Evolutionary conservation across 1,140 invertebrate species (phyloP), one percentile per base, ranked within the genome.

Genomic region (Mamestra configurata): DNA sequence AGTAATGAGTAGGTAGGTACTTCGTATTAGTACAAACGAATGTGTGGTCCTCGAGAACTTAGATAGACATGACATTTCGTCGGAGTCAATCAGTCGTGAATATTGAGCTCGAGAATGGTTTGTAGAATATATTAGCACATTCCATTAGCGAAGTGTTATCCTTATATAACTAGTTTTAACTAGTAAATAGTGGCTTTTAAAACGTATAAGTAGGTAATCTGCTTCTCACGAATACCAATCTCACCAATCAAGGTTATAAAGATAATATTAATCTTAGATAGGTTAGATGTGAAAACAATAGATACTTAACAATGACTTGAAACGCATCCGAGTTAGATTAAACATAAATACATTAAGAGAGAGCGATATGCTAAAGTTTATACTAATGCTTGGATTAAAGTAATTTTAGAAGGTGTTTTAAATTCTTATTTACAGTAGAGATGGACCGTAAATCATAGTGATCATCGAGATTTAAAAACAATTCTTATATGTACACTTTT

Each of bases 51-150:
- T 55, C 53, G 0, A 22, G 1, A 22, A 51, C 2, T 31, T 31
- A 3, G 27, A 31, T 31, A 1, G 1, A 5, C 5, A 5, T 31
- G 4, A 18, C 3, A n/a, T 51, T 51, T 64, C 8, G 3, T 22
- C 18, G 18, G 7, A 11, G 37, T 46, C 22, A 24, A 49, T 46
- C 3, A 24, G 22, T 49, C 40, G 40, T 68, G 59, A 66, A 66
- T 40, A 20, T 66, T 66, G 61, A 66, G 40, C 35, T 66, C 61
- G 24, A 20, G 40, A 27, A 49, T 46, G 10, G 66, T 49, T 70
- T 70, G 40, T 49, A 24, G 66, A 70, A 70, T n/a, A 70, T 22
- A 70, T 70, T 70, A 46, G 1, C 66, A 70, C 40, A 70, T 46
- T 27, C 40, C 20, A 24, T 70, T 70, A 70, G 40, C 40, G 20